Evolutionary conservation across 2,797 vertebrate species (phyloP).

Genomic region (Hemitrygon akajei): DNA sequence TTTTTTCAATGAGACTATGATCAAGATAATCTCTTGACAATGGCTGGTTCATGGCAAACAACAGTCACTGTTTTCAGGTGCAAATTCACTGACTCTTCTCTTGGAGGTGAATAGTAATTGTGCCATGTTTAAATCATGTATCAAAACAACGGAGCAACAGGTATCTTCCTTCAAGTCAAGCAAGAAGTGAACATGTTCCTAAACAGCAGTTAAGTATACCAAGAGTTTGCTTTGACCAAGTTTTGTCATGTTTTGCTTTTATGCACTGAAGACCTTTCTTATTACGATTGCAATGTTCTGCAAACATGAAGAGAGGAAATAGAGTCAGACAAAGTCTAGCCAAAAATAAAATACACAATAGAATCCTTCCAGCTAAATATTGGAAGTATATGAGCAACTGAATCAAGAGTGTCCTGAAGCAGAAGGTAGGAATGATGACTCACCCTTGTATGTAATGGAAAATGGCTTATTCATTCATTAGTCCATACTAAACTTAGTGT

Average conservation of each 20-base stretch:
- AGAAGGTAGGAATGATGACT: constrained; percentile 12
- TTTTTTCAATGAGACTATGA: background rate
- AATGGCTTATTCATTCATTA: constrained; percentile 24
- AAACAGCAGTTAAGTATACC: background rate
- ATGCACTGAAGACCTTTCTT: background rate
- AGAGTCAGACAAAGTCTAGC: background rate
- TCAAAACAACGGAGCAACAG: background rate
- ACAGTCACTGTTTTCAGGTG: background rate
- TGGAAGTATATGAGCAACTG: background rate
- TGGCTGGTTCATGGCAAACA: background rate
- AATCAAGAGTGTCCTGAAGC: background rate
- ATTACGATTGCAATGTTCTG: background rate
- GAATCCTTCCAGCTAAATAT: background rate
- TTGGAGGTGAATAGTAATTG: background rate
- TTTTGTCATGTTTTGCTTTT: background rate
- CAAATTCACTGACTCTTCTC: background rate
- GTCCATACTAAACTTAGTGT: background rate
- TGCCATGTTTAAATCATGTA: background rate
- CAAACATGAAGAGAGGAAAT: background rate
- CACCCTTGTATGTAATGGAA: background rate
- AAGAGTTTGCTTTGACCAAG: background rate
- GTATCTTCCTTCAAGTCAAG: background rate
- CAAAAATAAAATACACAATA: constrained; percentile 5
- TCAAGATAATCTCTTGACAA: background rate
- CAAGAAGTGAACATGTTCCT: background rate